Conservation (phyloP, 2,113 vertebrate genomes). For the Hydrochoerus hydrochaeris region DNA sequence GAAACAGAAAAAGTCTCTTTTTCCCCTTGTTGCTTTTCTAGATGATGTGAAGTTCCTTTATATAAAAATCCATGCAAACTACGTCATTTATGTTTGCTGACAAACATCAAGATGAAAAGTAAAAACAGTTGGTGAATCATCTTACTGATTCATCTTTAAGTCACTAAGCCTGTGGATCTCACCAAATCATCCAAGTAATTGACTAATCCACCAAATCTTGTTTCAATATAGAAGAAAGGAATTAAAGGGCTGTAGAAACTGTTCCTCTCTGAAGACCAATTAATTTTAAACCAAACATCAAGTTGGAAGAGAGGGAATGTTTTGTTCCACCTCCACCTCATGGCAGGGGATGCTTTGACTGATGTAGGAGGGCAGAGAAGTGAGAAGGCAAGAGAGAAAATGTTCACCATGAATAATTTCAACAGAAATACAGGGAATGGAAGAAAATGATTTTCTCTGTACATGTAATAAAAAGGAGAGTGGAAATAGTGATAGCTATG, state of each 20-base stretch:
- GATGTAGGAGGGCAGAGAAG: neutral
- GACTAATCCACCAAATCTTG: neutral
- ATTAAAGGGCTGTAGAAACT: neutral
- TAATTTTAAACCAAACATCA: neutral
- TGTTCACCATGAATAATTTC: neutral
- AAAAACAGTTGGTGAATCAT: neutral
- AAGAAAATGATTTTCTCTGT: neutral
- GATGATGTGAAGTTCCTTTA: neutral
- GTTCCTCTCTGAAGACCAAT: neutral
- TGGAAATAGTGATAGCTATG: neutral
- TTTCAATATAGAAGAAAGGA: neutral
- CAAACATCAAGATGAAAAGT: constrained; percentile 26
- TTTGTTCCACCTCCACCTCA: neutral
- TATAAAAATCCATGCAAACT: neutral
- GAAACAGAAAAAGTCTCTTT: neutral
- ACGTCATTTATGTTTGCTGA: constrained; percentile 7
- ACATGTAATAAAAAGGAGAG: neutral
- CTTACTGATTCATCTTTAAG: neutral
- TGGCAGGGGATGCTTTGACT: neutral
- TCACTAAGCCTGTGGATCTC: neutral
- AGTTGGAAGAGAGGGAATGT: neutral
- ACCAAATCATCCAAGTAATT: neutral
- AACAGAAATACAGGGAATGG: neutral
- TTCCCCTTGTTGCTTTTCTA: neutral
- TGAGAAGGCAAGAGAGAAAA: neutral